These are phyloP conservation scores for Dolichoris vasculosae DNA, from an alignment of 1,140 invertebrate genomes.

Conservation along the genomic window DNA sequence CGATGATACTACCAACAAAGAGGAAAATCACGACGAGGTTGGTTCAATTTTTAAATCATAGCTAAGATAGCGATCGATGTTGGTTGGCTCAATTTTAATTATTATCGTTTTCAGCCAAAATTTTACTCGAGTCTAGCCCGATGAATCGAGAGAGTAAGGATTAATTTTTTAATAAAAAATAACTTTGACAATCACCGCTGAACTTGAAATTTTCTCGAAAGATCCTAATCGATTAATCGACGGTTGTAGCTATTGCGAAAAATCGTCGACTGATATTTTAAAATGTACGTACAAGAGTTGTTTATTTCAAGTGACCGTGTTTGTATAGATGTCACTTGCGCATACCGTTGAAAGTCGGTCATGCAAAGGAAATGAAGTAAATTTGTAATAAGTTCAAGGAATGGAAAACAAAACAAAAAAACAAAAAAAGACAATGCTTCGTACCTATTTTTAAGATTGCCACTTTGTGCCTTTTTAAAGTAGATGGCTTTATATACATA, in stretches of 20 bases:
- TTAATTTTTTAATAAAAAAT: conserved; percentile 45
- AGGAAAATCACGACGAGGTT: conserved; percentile 82
- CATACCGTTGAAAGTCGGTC: conserved; percentile 10
- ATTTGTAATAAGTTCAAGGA: conserved; percentile 42
- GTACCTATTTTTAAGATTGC: conserved; percentile 52
- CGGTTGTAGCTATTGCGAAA: conserved; percentile 31
- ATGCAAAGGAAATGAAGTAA: conserved; percentile 32
- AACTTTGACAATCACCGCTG: conserved; percentile 56
- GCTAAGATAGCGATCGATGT: neutral
- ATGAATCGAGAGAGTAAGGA: conserved; percentile 61
- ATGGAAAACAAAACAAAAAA: too few relatives aligned
- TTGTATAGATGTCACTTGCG: conserved; percentile 34
- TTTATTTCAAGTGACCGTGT: conserved; percentile 54
- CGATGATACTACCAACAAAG: conserved; percentile 77
- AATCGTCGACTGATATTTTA: conserved; percentile 53
- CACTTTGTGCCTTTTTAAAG: conserved; percentile 61
- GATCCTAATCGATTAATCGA: conserved; percentile 47
- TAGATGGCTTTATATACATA: conserved; percentile 45
- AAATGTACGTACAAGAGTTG: conserved; percentile 52
- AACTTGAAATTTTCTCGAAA: conserved; percentile 51
- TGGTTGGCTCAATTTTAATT: neutral
- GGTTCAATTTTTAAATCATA: conserved; percentile 33
- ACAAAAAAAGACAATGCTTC: conserved; percentile 50
- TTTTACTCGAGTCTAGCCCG: conserved; percentile 69
- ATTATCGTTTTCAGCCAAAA: conserved; percentile 68